phyloP scores from a whole-genome alignment of 2,113 vertebrate species.

The Oxyruncus cristatus region DNA sequence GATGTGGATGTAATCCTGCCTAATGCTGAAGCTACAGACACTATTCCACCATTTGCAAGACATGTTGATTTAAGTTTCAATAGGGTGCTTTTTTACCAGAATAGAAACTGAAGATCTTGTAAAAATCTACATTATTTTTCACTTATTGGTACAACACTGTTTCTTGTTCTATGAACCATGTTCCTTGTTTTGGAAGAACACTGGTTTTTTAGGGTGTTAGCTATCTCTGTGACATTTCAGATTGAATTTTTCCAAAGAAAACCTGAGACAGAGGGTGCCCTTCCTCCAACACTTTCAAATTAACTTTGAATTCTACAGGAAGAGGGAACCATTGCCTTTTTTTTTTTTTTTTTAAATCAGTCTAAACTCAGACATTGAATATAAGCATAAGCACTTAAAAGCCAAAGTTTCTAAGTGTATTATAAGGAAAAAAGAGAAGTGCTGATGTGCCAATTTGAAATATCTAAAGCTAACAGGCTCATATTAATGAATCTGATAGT shows the following conservation, averaged over 20 bases:
- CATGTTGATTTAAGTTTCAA: background rate
- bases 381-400: background rate
- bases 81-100: background rate
- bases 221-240: background rate
- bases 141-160: background rate
- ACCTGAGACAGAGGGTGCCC: background rate
- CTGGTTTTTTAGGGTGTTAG: rapidly evolving
- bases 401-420: background rate
- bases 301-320: background rate
- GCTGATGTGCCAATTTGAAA: background rate
- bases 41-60: background rate
- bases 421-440: background rate
- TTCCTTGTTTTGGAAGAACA: background rate
- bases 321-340: background rate
- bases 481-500: background rate
- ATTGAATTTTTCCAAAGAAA: background rate
- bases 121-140: background rate
- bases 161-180: background rate
- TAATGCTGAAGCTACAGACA: background rate
- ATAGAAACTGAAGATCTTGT: background rate
- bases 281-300: background rate
- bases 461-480: background rate
- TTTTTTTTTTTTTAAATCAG: background rate
- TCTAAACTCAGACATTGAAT: background rate
- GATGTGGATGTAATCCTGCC: background rate